Base-by-base conservation (phyloP, 2,797 vertebrate species). In the Phrynocephalus forsythii region DNA sequence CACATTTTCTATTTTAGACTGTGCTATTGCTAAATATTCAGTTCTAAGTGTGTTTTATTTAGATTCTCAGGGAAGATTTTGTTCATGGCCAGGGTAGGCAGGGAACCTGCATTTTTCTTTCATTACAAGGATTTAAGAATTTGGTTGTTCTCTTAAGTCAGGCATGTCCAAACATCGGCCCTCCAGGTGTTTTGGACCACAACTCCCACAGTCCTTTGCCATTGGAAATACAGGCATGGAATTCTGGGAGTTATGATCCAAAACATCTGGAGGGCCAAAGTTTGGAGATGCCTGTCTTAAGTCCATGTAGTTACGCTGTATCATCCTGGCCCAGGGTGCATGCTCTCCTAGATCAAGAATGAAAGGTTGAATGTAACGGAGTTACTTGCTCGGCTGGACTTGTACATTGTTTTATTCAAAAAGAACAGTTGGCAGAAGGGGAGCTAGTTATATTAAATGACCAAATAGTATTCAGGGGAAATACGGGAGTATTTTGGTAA, bases 1-100 rank as follows among this genome's bases (percentile, higher is more conserved):
- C 79, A 83, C 30, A 87, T 84, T 30, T 24, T 91, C 77, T 72
- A 85, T n/a, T 48, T 63, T 71, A 85, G 48, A 16, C 67, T 82
- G 20, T 63, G 63, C 18, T 1, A n/a, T 82, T 79, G 85, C 78
- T 90, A 86, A 71, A 86, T 50, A 28, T 86, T 82, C 88, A 66
- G 88, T 89, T 84, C 30, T 16, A 63, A 92, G 48, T 28, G 16
- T 82, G 52, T 76, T 22, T 88, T 90, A 0, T 1, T 77, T 84
- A 73, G 77, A 89, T 85, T 52, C 52, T 76, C 44, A 88, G 52
- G 86, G 24, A 89, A 15, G 63, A 82, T 85, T 30, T 44, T 68
- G 22, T 81, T 90, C 52, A 89, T 87, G 3, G 1, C 38, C 85
- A 67, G 3, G 52, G 28, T 88, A 83, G 75, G 77, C 67, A 5